phyloP scores from a whole-genome alignment of 2,113 vertebrate genomes.

The Cololabis saira region DNA sequence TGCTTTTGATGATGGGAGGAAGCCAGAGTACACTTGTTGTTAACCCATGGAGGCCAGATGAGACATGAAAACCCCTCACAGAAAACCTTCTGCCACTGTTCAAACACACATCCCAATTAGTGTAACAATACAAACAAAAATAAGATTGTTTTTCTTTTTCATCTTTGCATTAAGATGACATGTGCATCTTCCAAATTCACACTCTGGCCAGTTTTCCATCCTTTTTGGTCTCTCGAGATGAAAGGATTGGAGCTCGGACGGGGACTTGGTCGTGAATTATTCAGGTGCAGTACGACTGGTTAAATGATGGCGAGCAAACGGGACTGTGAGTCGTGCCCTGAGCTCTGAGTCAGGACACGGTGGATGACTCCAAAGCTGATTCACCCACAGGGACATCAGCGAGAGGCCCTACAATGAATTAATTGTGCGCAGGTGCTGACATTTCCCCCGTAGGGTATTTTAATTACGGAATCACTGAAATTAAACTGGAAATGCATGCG shows the following conservation, averaged over 20 bases:
- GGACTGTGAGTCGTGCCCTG: slow-evolving; percentile 61
- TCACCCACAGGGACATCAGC: slow-evolving; percentile 65
- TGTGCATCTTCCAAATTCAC: not conserved
- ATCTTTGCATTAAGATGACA: no score
- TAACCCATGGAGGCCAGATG: not conserved
- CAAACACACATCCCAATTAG: no score
- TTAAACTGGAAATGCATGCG: slow-evolving; percentile 38
- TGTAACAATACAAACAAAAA: no score
- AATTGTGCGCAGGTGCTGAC: slow-evolving; percentile 51
- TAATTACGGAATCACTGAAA: slow-evolving; percentile 50
- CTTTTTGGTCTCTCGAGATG: slow-evolving; percentile 15
- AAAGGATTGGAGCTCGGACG: slow-evolving; percentile 26
- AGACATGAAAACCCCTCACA: not conserved
- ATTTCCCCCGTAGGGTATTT: slow-evolving; percentile 17
- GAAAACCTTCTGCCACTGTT: not conserved
- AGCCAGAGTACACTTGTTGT: not conserved
- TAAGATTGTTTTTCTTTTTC: not conserved
- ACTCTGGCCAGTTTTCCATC: not conserved
- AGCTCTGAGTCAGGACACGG: slow-evolving; percentile 41
- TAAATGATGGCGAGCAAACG: slow-evolving; percentile 67
- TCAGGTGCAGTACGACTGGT: slow-evolving; percentile 56
- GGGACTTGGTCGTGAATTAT: slow-evolving; percentile 55
- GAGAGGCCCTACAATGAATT: slow-evolving; percentile 54
- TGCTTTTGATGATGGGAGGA: no score
- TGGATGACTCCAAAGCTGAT: slow-evolving; percentile 54